Conservation (phyloP, 2,888 invertebrate species). For the Reticulitermes lucifugus region DNA sequence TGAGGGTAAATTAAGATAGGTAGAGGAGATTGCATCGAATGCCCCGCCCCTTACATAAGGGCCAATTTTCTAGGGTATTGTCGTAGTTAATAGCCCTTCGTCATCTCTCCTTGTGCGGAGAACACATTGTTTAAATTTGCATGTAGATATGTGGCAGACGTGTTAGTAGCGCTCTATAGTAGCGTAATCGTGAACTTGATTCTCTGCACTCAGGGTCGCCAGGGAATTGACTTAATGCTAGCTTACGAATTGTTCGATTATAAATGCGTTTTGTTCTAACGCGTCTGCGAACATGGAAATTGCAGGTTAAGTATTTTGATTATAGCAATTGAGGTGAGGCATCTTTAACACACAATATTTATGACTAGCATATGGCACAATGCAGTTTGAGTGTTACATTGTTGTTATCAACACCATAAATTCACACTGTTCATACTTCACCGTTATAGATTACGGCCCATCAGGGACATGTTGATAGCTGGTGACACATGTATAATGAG, state of each 20-base stretch:
- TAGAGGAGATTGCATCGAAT: neutral
- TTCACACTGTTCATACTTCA: too few species aligned
- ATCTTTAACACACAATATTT: too few species aligned
- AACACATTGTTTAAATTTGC: slow-evolving; percentile 33
- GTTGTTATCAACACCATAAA: too few species aligned
- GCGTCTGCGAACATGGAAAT: too few species aligned
- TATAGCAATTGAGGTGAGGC: too few species aligned
- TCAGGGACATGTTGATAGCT: too few species aligned
- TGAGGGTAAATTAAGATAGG: slow-evolving; percentile 28
- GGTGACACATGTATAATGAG: too few species aligned
- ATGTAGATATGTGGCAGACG: slow-evolving; percentile 4
- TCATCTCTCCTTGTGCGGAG: slow-evolving; percentile 3
- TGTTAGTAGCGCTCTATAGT: neutral
- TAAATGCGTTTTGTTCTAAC: too few species aligned
- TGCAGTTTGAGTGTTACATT: too few species aligned
- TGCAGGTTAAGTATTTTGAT: too few species aligned
- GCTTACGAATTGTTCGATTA: neutral
- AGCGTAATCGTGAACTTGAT: neutral
- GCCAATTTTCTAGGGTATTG: slow-evolving; percentile 33
- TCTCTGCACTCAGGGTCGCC: neutral
- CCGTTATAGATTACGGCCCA: too few species aligned
- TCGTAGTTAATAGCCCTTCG: slow-evolving; percentile 15
- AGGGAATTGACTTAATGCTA: neutral
- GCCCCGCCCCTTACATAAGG: slow-evolving; percentile 14
- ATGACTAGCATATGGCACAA: too few species aligned